Percentiles rank a stretch among this genome's conserved stretches.
Conservation (phyloP, 2,113 vertebrate genomes). For the Thomomys bottae region DNA sequence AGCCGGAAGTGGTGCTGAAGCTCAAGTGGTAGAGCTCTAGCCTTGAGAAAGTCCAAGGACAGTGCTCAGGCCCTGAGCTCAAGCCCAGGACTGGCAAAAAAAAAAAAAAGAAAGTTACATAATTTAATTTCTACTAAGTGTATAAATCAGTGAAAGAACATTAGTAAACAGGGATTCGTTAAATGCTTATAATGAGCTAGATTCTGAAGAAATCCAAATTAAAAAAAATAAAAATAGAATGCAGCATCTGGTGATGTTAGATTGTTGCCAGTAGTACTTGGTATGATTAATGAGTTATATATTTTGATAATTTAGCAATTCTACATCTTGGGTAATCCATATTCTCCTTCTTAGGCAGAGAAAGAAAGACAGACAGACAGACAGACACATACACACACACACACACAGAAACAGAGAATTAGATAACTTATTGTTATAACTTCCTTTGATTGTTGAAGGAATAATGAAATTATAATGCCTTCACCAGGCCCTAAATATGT, state of each 20-base stretch:
- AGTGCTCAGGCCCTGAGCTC: no score
- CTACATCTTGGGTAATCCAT: neutral
- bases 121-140: neutral
- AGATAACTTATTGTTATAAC: neutral
- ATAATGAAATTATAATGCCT: neutral
- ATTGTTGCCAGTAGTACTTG: neutral
- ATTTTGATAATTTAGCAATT: neutral
- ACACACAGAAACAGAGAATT: neutral
- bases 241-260: neutral
- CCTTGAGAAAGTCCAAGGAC: no score
- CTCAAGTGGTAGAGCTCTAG: no score
- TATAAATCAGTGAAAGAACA: constrained; percentile 16
- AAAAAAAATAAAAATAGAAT: neutral
- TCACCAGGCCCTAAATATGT: neutral
- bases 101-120: neutral
- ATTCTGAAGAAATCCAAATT: neutral
- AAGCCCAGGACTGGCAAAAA: no score
- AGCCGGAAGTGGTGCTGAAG: no score
- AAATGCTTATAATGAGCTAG: neutral
- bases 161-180: neutral
- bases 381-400: no score
- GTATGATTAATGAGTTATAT: neutral
- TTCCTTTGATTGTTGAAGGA: neutral
- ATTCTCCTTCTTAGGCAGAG: neutral
- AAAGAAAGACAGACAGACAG: no score